These are phyloP conservation scores for Agapostemon virescens DNA, from an alignment of 2,888 invertebrate genomes.

Conservation along the genomic window DNA sequence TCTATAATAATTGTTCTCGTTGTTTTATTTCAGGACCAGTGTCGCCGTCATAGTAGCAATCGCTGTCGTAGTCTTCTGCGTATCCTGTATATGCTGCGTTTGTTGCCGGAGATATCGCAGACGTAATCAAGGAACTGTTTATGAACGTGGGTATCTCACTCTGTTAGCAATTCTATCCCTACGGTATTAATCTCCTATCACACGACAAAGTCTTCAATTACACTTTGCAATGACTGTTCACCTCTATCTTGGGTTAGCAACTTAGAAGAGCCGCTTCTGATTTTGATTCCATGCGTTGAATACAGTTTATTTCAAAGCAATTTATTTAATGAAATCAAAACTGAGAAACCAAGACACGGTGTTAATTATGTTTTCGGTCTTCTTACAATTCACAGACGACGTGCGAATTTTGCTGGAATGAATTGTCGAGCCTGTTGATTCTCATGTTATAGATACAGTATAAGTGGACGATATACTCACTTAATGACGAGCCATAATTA, in stretches of 20 bases:
- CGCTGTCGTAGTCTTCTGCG: constrained; percentile 64
- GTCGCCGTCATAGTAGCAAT: constrained; percentile 55
- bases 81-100: constrained; percentile 76
- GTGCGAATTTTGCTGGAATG: no score
- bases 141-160: constrained; percentile 73
- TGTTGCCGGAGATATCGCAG: constrained; percentile 77
- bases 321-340: neutral
- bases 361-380: no score
- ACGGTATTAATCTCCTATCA: neutral
- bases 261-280: neutral
- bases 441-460: no score
- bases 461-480: no score
- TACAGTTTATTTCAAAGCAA: no score
- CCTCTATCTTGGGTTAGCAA: neutral
- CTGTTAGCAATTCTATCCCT: neutral
- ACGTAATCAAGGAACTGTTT: constrained; percentile 75
- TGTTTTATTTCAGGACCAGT: constrained; percentile 61
- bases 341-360: no score
- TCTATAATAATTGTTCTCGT: no score
- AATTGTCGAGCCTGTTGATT: no score
- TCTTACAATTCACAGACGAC: no score
- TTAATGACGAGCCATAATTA: no score
- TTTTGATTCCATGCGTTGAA: neutral
- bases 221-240: neutral
- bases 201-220: neutral